Base-by-base conservation (phyloP, 2,888 invertebrate genomes). In the Heliconius hortense region DNA sequence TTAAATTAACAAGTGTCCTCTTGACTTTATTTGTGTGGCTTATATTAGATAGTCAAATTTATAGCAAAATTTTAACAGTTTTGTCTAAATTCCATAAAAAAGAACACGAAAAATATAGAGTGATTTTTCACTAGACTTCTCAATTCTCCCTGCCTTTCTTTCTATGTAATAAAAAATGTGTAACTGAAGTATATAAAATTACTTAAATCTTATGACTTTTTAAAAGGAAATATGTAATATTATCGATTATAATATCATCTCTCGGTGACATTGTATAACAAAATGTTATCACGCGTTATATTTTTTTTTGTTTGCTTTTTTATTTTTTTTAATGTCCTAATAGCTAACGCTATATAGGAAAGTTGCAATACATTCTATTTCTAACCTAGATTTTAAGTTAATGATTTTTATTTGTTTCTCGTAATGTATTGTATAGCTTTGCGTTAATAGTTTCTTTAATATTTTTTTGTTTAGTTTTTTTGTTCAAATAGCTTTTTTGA, bases 301-400 rank as follows among this genome's bases (percentile, higher is more conserved):
- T 2, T 35, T 39, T 76, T 56, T 31, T 67, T 74, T 73, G 56
- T 73, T 76, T 71, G 72, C 63, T 69, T 74, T 75, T 77, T 73
- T 73, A 72, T 5, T 56, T 73, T 60, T 35, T 64, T 35, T 21
- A 7, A 69, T 67, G 26, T 72, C 60, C 67, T 77, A 62, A 66
- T 64, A 48, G 28, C 69, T 63, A 68, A 80, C 79, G 78, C 80
- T 84, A 87, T 85, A 87, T 15, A 60, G 88, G 86, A 88, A 87
- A 73, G 76, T 89, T 89, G 90, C 90, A 91, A 90, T 89, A 90
- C 88, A 89, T 78, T 75, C 60, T 76, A 75, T 59, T 89, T 90
- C 88, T 89, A 86, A 88, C 84, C 80, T 90, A 89, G 86, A 78
- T 82, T 80, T 79, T 90, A 89, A 88, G 89, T 84, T 86, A 87